Percentiles rank a stretch among this genome's conserved stretches.
Conservation (phyloP, 1,140 invertebrate genomes). For the Atta colombica region DNA sequence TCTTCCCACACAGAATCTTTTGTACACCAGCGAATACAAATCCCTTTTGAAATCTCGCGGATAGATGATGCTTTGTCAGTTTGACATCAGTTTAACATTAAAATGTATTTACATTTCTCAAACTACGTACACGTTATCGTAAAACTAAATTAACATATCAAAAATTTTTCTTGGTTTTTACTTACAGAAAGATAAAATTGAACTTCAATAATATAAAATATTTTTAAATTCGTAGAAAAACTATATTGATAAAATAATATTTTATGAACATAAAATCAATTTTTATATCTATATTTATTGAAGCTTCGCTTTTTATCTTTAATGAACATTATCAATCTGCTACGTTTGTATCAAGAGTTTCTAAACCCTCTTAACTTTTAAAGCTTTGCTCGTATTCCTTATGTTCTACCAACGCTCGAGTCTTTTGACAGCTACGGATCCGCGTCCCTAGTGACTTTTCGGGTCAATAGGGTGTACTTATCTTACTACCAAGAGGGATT, state of each 20-base stretch:
- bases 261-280: background rate
- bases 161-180: background rate
- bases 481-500: slow-evolving; percentile 41
- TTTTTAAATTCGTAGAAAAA: background rate
- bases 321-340: background rate
- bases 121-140: background rate
- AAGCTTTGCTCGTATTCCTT: slow-evolving; percentile 8
- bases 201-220: background rate
- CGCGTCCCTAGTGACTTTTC: slow-evolving; percentile 21
- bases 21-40: background rate
- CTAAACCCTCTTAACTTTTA: background rate
- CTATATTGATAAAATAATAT: slow-evolving; percentile 3
- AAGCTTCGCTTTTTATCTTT: background rate
- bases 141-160: slow-evolving; percentile 4
- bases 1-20: background rate
- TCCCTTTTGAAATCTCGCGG: background rate
- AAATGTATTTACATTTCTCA: background rate
- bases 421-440: slow-evolving; percentile 28
- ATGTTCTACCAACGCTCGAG: slow-evolving; percentile 1
- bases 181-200: background rate
- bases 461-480: slow-evolving; percentile 43
- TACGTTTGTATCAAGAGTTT: slow-evolving; percentile 4
- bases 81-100: background rate
- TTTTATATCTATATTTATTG: background rate
- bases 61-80: background rate